Evolutionary conservation across 92 coral and sea anemone species (phyloP).

Genomic region (Epizoanthus illoricatus): DNA sequence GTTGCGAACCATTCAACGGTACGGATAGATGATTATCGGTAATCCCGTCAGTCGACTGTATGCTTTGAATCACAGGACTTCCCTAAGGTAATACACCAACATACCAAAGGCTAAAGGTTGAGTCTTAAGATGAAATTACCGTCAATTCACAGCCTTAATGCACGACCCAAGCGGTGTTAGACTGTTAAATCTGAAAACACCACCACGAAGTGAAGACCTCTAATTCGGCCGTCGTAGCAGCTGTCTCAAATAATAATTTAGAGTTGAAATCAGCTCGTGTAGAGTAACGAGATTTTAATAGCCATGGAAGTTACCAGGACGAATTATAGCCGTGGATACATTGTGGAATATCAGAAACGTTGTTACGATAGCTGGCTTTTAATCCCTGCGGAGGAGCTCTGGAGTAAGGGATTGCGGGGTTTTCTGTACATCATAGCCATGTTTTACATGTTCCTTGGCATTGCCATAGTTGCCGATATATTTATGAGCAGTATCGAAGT

Average conservation of each 20-base stretch:
- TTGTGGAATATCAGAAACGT: conserved; percentile 61
- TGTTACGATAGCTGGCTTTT: conserved; percentile 85
- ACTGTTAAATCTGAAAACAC: no score
- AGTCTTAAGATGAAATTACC: background rate
- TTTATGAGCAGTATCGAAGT: conserved; percentile 89
- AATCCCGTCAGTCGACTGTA: background rate
- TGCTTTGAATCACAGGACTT: background rate
- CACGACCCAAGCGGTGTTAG: no score
- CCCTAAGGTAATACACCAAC: background rate
- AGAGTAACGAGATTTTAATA: background rate
- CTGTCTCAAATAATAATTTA: background rate
- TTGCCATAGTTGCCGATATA: conserved; percentile 89
- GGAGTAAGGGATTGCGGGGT: conserved; percentile 70
- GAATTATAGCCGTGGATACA: conserved; percentile 69
- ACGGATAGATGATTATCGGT: background rate
- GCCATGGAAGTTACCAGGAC: conserved; percentile 61
- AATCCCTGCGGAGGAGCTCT: conserved; percentile 72
- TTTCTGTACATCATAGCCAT: conserved; percentile 67
- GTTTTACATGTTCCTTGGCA: conserved; percentile 78
- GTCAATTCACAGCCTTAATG: no score
- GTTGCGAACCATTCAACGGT: conserved; percentile 4
- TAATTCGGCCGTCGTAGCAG: background rate
- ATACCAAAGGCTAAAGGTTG: background rate
- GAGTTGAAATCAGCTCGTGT: background rate
- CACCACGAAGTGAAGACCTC: conserved; percentile 5